Conservation (phyloP, 2,797 vertebrate species). For the Danio aesculapii region DNA sequence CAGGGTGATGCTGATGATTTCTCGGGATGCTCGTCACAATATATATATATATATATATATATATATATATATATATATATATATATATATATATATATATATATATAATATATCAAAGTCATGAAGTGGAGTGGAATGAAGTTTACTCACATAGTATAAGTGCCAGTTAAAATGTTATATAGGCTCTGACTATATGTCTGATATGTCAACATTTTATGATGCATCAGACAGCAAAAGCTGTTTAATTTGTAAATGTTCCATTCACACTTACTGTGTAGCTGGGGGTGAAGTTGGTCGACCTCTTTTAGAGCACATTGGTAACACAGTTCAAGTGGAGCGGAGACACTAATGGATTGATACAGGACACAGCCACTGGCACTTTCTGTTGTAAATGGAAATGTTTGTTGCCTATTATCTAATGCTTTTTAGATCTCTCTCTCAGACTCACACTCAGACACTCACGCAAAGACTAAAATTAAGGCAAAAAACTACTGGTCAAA, state of each 20-base stretch:
- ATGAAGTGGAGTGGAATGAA: not conserved
- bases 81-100: too few relatives aligned
- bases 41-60: too few relatives aligned
- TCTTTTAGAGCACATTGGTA: conserved; percentile 26
- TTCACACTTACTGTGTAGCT: conserved; percentile 6
- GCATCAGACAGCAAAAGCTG: conserved; percentile 2
- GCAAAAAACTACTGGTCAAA: too few relatives aligned
- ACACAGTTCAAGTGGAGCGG: conserved; percentile 7
- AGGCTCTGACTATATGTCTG: not conserved
- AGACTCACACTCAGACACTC: too few relatives aligned
- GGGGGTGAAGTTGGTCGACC: conserved; percentile 2
- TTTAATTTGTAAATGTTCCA: conserved; percentile 20
- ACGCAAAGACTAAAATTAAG: too few relatives aligned
- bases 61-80: too few relatives aligned
- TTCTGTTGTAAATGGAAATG: not conserved
- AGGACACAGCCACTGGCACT: conserved; percentile 30
- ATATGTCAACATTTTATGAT: conserved; percentile 17
- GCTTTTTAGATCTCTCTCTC: too few relatives aligned
- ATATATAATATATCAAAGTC: not conserved
- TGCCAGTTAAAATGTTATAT: not conserved
- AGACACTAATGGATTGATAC: conserved; percentile 36
- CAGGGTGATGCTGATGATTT: too few relatives aligned
- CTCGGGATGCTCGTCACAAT: too few relatives aligned
- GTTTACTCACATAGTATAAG: not conserved
- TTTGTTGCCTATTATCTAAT: not conserved